Evolutionary conservation across 2,113 vertebrate genomes (phyloP), one percentile per base, ranked within the genome.

Genomic region (Chaenocephalus aceratus): DNA sequence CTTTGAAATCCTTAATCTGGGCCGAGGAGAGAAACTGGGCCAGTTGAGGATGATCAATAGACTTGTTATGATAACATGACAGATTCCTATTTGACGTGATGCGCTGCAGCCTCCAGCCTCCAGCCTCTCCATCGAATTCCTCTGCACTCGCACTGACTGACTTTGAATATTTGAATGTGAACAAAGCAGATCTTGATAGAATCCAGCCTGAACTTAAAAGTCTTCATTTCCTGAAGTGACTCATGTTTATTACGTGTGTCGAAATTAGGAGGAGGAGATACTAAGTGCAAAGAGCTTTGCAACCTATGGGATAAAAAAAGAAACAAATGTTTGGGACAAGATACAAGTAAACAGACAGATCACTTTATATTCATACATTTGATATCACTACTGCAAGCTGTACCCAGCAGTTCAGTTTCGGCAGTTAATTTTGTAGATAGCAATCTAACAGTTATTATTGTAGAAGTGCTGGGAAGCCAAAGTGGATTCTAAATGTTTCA

Each of bases 41-140:
- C 75, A 85, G 63, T 83, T 89, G 83, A 73, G 80, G 72, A 86
- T 76, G 77, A 90, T 90, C 88, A 80, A 81, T 82, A 71, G 86
- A 71, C 59, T 54, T 77, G 58, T 13, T 64, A 41, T 56, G 69
- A 83, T 81, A 81, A 81, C 58, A 65, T 77, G 81, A 86, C 77
- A 75, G 74, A 67, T 60, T 74, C 70, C 57, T 80, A 87, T 87
- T 73, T 59, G 72, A 78, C 23, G 14, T 85, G 87, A 83, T 64
- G 57, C 64, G 51, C 62, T 65, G 69, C 71, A 79, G 83, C 88
- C 87, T 79, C 49, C 67, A 79, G 83, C 70, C 87, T 79, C 49
- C 67, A 79, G 83, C 70, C 34, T 56, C 59, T 75, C 63, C 54
- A 52, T 80, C 64, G 23, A 34, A 61, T 71, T 72, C 75, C 54